Evolutionary conservation across 2,888 invertebrate species (phyloP).

Genomic region (Ypsolopha sequella): DNA sequence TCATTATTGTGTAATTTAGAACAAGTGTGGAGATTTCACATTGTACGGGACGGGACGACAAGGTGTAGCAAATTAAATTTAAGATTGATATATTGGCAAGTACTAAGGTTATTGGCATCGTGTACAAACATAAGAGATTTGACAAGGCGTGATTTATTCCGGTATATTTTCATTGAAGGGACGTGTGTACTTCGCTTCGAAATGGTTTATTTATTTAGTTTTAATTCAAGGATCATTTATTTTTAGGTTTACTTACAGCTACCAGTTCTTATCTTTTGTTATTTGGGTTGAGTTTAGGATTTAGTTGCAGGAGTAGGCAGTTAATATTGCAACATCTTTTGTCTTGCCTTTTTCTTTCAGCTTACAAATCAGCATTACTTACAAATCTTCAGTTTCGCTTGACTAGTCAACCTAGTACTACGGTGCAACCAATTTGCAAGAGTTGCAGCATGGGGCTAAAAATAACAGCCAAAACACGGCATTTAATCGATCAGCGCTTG

Average conservation of each 20-base stretch:
- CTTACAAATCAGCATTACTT: neutral
- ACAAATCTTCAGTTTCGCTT: neutral
- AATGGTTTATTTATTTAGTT: too few species aligned
- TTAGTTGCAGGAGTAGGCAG: neutral
- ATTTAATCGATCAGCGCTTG: too few species aligned
- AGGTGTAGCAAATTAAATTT: slow-evolving; percentile 4
- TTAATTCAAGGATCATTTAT: too few species aligned
- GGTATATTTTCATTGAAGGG: too few species aligned
- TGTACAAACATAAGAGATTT: too few species aligned
- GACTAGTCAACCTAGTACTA: neutral
- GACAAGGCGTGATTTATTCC: too few species aligned
- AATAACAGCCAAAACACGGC: too few species aligned
- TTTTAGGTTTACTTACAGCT: too few species aligned
- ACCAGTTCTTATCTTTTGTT: too few species aligned
- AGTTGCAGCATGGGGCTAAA: neutral
- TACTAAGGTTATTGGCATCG: slow-evolving; percentile 7
- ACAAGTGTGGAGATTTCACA: neutral
- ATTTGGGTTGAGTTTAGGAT: neutral
- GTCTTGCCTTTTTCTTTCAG: neutral
- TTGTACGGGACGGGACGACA: neutral
- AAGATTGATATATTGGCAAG: slow-evolving; percentile 6
- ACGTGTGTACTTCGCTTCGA: too few species aligned
- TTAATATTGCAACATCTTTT: neutral
- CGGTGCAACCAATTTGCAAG: neutral
- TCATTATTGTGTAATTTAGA: neutral